These are phyloP conservation scores for Antigone vipio DNA, from an alignment of 2,113 vertebrate genomes.

Conservation along the genomic window DNA sequence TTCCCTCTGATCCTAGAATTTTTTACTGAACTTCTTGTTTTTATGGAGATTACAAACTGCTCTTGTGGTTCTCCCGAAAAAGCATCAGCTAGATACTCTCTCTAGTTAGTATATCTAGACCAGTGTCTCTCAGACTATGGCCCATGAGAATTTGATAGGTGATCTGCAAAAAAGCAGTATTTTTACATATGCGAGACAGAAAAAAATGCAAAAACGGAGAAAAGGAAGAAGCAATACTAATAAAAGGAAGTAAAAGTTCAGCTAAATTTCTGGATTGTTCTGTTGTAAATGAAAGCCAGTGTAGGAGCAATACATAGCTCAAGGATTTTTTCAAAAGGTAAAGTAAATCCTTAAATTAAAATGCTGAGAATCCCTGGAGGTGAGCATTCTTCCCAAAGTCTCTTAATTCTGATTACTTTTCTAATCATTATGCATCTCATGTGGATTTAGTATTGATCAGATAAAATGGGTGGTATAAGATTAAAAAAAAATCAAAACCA, in stretches of 20 bases:
- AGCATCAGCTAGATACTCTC: background rate
- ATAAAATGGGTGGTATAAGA: background rate
- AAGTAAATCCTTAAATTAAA: background rate
- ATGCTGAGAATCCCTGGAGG: background rate
- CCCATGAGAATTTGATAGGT: background rate
- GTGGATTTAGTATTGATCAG: background rate
- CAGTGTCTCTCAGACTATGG: background rate
- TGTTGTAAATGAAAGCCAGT: background rate
- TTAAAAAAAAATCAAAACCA: background rate
- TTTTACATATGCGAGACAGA: background rate
- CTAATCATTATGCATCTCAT: background rate
- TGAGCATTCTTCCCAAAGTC: background rate
- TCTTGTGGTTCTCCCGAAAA: background rate
- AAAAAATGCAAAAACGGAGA: background rate
- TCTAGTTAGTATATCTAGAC: background rate
- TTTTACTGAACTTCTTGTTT: background rate
- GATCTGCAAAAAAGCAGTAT: background rate
- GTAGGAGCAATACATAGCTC: background rate
- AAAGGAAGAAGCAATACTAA: background rate
- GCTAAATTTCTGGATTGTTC: background rate
- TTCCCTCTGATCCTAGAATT: background rate
- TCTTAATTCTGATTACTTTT: background rate
- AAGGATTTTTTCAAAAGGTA: background rate
- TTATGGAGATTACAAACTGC: background rate
- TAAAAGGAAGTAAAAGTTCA: background rate